These are phyloP conservation scores for Sebastes minor DNA, from an alignment of 2,797 vertebrate species.

Conservation along the genomic window DNA sequence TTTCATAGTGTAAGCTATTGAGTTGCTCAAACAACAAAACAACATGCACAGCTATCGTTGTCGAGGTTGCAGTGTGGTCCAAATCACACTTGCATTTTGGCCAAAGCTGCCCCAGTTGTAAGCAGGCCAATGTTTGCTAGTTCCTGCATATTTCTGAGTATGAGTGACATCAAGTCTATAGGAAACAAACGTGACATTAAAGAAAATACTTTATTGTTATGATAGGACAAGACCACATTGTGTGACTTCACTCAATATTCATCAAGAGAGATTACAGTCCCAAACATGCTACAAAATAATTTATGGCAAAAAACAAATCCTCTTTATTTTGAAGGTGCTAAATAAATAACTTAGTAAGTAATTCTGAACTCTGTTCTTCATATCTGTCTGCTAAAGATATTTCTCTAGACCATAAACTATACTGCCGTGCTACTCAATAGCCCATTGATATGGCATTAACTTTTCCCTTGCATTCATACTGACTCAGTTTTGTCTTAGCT, in stretches of 20 bases:
- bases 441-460: conserved; percentile 32
- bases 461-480: conserved; percentile 26
- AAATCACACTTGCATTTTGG: neutral
- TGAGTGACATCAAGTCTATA: neutral
- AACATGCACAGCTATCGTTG: neutral
- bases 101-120: neutral
- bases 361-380: neutral
- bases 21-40: conserved; percentile 1
- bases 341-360: neutral
- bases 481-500: conserved; percentile 34
- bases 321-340: neutral
- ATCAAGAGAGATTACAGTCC: neutral
- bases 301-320: neutral
- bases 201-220: neutral
- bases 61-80: neutral
- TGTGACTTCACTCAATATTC: neutral
- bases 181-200: neutral
- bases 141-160: neutral
- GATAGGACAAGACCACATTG: neutral
- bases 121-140: neutral
- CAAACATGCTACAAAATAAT: neutral
- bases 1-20: neutral
- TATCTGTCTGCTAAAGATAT: conserved; percentile 1
- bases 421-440: conserved; percentile 7
- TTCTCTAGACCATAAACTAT: conserved; percentile 29